Evolutionary conservation across 2,113 vertebrate genomes (phyloP).

Genomic region (Lutjanus erythropterus): DNA sequence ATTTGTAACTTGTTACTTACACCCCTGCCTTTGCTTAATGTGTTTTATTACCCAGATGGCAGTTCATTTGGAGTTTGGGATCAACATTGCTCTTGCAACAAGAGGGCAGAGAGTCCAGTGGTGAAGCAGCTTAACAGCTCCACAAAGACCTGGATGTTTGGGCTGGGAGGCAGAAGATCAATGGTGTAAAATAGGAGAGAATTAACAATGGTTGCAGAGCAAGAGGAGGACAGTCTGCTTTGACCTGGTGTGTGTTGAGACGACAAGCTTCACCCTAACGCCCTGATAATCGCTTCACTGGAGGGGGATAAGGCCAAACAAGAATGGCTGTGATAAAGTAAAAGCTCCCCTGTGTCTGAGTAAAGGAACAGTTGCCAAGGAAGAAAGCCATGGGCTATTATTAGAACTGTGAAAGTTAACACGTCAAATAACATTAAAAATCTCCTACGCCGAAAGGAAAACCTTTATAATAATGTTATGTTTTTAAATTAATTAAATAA

Average conservation of each 20-base stretch:
- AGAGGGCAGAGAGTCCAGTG: slow-evolving; percentile 64
- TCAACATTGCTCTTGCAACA: slow-evolving; percentile 55
- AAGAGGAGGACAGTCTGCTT: slow-evolving; percentile 59
- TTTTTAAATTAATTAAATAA: not conserved
- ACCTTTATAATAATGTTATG: not conserved
- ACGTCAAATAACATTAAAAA: not conserved
- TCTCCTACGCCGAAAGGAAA: not conserved
- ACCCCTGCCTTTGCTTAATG: slow-evolving; percentile 32
- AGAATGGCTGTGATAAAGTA: slow-evolving; percentile 44
- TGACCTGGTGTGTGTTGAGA: slow-evolving; percentile 67
- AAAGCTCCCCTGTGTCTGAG: slow-evolving; percentile 37
- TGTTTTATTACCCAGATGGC: slow-evolving; percentile 19
- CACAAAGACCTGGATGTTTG: slow-evolving; percentile 70
- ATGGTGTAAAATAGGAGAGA: slow-evolving; percentile 78
- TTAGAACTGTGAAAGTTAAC: slow-evolving; percentile 1
- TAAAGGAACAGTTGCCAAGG: slow-evolving; percentile 11
- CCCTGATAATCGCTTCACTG: slow-evolving; percentile 58
- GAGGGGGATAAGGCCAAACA: slow-evolving; percentile 42
- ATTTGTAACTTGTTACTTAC: too few relatives aligned
- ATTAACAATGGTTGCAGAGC: slow-evolving; percentile 72
- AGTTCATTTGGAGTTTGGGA: slow-evolving; percentile 40
- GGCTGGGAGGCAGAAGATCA: slow-evolving; percentile 76
- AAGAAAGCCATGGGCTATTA: slow-evolving; percentile 1
- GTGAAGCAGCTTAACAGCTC: slow-evolving; percentile 71
- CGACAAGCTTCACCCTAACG: slow-evolving; percentile 48